Evolutionary conservation across 2,113 vertebrate species (phyloP), one percentile per base, ranked within the genome.

Genomic region (Callionymus lyra): DNA sequence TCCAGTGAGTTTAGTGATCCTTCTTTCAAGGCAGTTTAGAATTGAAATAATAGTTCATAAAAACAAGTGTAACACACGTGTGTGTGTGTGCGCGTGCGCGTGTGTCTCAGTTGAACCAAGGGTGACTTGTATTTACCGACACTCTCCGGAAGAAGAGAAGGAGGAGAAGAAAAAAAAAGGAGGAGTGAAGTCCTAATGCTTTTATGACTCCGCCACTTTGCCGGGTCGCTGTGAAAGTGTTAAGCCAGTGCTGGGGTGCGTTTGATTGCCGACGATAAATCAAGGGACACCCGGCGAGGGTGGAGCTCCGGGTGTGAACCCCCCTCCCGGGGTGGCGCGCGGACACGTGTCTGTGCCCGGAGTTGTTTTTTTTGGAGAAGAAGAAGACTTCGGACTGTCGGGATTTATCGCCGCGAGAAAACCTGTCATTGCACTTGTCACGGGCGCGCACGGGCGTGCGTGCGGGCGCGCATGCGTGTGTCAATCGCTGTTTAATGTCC

Each of bases 231-330:
- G 81, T 57, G 80, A 86, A 86, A 84, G 80, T 82, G 82, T 77
- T 74, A 84, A 77, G 75, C 69, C 79, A 62, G 78, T 76, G 71
- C 69, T n/a, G 77, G 63, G 63, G 74, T 68, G 81, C 54, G 71
- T 84, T 82, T 85, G 83, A 86, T 85, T 83, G 82, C 80, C 77
- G 72, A 76, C 75, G 82, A 86, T 89, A 90, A 90, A 89, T 89
- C 87, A 87, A 71, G 3, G 9, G 1, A 9, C 4, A 9, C 18
- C 0, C 15, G 9, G 21, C 2, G 2, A 10, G 17, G 9, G 32
- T 5, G 45, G 12, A 53, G 59, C 63, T 46, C 21, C 40, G 37
- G 31, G 71, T 77, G n/a, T n/a, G n/a, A n/a, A n/a, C n/a, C n/a
- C n/a, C n/a, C n/a, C n/a, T n/a, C 83, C 63, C 78, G 78, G 71